phyloP scores from a whole-genome alignment of 2,797 vertebrate species.

The Odontamblyopus rebecca region DNA sequence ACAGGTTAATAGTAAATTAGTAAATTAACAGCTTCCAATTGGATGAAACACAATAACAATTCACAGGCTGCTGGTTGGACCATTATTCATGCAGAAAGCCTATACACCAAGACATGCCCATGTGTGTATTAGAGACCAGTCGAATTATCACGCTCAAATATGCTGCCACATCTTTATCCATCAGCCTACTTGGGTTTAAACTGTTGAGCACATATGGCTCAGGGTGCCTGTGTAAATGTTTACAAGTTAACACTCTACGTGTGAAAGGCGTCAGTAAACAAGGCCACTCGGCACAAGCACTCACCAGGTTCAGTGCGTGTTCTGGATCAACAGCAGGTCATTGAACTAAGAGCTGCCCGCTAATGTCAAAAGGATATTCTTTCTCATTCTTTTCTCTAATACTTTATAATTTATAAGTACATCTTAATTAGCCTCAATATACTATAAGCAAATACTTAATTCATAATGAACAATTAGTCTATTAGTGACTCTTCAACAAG shows the following conservation, averaged over 20 bases:
- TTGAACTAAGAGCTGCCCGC: constrained; percentile 63
- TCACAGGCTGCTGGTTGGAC: constrained; percentile 33
- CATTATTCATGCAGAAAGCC: constrained; percentile 42
- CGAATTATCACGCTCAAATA: constrained; percentile 37
- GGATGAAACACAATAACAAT: constrained; percentile 54
- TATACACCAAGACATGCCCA: constrained; percentile 35
- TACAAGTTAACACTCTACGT: constrained; percentile 36
- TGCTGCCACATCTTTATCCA: constrained; percentile 9
- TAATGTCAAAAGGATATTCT: constrained; percentile 47
- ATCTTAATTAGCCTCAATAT: too few species aligned
- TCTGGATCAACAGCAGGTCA: constrained; percentile 49
- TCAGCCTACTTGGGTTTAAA: constrained; percentile 13
- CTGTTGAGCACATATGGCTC: constrained; percentile 17
- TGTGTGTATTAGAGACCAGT: constrained; percentile 14
- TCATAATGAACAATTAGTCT: too few species aligned
- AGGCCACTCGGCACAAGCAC: constrained; percentile 14
- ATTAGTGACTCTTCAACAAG: too few species aligned
- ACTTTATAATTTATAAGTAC: too few species aligned
- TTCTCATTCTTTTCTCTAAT: too few species aligned
- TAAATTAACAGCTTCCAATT: constrained; percentile 25
- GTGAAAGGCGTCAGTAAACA: constrained; percentile 17
- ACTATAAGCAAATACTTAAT: too few species aligned
- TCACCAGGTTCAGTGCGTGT: constrained; percentile 32
- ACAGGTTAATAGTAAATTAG: too few species aligned
- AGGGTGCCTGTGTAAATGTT: constrained; percentile 27